phyloP scores from a whole-genome alignment of 2,888 invertebrate species.

The Periphyllus acericola region DNA sequence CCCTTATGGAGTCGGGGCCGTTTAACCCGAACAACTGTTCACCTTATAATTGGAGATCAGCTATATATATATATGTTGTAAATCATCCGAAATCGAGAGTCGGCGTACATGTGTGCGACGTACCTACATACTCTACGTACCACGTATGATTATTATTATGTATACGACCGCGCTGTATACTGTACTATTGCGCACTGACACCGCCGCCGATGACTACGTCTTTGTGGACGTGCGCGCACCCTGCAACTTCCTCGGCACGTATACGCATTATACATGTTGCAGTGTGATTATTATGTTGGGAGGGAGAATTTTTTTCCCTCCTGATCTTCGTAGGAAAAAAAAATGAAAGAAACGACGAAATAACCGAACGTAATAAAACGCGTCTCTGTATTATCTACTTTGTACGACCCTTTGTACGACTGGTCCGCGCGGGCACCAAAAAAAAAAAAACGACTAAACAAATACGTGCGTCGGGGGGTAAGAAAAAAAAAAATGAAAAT shows the following conservation, averaged over 20 bases:
- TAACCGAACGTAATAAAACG: too few relatives aligned
- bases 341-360: neutral
- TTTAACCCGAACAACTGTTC: constrained; percentile 20
- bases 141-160: neutral
- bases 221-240: neutral
- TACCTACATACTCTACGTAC: neutral
- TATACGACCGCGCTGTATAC: neutral
- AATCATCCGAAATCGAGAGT: constrained; percentile 55
- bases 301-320: neutral
- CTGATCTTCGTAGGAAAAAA: neutral
- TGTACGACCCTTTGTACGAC: neutral
- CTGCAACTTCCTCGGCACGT: too few relatives aligned
- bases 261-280: too few relatives aligned
- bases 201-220: neutral
- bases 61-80: neutral
- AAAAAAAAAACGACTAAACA: constrained; percentile 37
- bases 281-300: neutral
- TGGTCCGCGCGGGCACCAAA: neutral
- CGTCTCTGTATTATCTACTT: too few relatives aligned
- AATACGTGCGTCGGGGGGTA: neutral
- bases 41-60: constrained; percentile 33
- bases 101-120: neutral
- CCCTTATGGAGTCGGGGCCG: constrained; percentile 16
- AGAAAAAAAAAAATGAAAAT: constrained; percentile 8
- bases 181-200: too few relatives aligned